These are phyloP conservation scores for Chloroclysta siterata DNA, from an alignment of 2,888 invertebrate species.

Conservation along the genomic window DNA sequence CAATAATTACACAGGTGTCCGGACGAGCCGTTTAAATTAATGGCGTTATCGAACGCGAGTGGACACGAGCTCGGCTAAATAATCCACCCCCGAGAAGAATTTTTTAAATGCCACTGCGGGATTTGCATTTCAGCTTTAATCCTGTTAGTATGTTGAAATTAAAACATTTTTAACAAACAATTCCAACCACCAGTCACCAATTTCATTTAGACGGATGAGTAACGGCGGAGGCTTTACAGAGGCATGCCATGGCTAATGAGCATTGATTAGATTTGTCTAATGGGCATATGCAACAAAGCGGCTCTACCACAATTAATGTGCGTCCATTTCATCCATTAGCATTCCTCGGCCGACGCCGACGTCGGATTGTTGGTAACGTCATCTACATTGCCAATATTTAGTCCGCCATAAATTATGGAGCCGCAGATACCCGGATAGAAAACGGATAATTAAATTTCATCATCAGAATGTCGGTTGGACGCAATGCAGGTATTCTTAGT, in stretches of 20 bases:
- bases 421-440: conserved; percentile 48
- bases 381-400: conserved; percentile 66
- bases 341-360: conserved; percentile 62
- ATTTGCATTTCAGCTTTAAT: conserved; percentile 36
- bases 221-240: conserved; percentile 23
- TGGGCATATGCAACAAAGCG: conserved; percentile 45
- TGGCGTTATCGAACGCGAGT: conserved; percentile 56
- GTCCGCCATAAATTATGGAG: conserved; percentile 58
- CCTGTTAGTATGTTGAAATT: conserved; percentile 35
- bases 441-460: conserved; percentile 54
- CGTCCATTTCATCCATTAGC: conserved; percentile 67
- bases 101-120: conserved; percentile 38
- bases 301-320: conserved; percentile 63
- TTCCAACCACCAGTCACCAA: conserved; percentile 9
- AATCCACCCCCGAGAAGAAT: conserved; percentile 45
- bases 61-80: conserved; percentile 45
- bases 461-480: conserved; percentile 52
- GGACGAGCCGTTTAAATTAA: conserved; percentile 59
- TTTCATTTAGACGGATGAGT: conserved; percentile 28
- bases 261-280: conserved; percentile 39
- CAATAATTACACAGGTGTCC: conserved; percentile 60
- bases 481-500: conserved; percentile 47
- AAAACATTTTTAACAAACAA: conserved; percentile 27
- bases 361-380: conserved; percentile 63
- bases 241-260: conserved; percentile 27